Conservation (phyloP, 2,797 vertebrate species). For the Rhynchotus rufescens region DNA sequence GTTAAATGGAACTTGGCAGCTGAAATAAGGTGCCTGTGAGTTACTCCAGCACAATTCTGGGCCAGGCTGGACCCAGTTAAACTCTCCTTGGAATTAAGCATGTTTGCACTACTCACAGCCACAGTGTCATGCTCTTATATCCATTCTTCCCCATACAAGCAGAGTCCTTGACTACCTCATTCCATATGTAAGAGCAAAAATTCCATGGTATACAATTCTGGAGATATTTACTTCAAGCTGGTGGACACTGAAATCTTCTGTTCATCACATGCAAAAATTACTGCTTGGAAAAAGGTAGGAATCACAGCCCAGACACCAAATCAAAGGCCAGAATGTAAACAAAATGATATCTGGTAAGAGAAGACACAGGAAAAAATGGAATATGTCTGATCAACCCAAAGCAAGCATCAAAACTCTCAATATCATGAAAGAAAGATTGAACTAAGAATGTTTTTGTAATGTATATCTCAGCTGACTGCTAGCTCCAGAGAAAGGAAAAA, state of each 20-base stretch:
- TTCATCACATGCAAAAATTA: background rate
- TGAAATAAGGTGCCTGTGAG: background rate
- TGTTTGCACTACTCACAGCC: background rate
- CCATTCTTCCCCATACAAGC: background rate
- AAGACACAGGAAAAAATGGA: background rate
- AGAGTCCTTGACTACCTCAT: background rate
- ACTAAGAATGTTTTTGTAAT: background rate
- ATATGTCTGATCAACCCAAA: background rate
- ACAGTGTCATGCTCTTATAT: background rate
- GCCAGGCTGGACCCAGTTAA: background rate
- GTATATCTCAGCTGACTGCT: background rate
- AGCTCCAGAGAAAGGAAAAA: background rate
- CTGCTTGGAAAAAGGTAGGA: background rate
- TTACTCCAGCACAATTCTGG: background rate
- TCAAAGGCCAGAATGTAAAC: background rate
- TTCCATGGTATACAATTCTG: background rate
- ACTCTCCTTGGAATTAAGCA: background rate
- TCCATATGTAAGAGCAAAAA: background rate
- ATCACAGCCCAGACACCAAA: background rate
- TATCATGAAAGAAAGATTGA: background rate
- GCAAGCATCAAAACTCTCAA: background rate
- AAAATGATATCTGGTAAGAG: background rate
- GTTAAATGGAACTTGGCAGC: background rate
- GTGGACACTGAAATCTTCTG: background rate
- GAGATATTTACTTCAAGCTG: background rate